These are phyloP conservation scores for Eurypyga helias DNA, from an alignment of 2,113 vertebrate species.

Conservation along the genomic window DNA sequence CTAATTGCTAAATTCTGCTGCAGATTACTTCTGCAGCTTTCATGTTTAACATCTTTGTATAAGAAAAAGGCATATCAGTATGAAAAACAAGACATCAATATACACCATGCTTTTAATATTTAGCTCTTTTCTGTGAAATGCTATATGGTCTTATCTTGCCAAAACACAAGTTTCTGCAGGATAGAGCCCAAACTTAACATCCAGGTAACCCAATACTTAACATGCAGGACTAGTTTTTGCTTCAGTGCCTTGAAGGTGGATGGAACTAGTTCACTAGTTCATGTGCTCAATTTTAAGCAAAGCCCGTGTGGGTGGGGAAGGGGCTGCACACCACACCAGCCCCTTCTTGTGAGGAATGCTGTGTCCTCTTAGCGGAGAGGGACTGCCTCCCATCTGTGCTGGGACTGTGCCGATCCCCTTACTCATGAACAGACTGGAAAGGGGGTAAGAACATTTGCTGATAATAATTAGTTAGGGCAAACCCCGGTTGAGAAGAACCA, in stretches of 20 bases:
- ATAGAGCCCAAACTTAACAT: neutral
- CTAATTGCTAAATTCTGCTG: neutral
- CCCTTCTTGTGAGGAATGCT: neutral
- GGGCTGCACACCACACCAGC: neutral
- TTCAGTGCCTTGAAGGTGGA: neutral
- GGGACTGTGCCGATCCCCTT: neutral
- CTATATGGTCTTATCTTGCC: neutral
- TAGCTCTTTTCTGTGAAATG: neutral
- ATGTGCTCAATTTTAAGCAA: neutral
- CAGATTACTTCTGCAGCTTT: neutral
- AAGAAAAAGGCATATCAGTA: neutral
- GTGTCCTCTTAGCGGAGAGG: neutral
- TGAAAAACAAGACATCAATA: neutral
- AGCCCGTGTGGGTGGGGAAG: rapidly evolving
- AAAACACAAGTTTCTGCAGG: neutral
- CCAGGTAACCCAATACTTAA: neutral
- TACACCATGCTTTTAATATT: neutral
- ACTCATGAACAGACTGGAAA: neutral
- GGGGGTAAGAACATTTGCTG: rapidly evolving
- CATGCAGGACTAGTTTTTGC: neutral
- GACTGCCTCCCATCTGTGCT: neutral
- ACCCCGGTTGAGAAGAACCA: neutral
- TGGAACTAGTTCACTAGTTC: neutral
- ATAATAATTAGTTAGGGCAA: neutral
- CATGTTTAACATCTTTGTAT: neutral